Percentiles rank a stretch among this genome's conserved stretches.
These are phyloP conservation scores for Muscina levida DNA, from an alignment of 2,888 invertebrate genomes.

Conservation along the genomic window DNA sequence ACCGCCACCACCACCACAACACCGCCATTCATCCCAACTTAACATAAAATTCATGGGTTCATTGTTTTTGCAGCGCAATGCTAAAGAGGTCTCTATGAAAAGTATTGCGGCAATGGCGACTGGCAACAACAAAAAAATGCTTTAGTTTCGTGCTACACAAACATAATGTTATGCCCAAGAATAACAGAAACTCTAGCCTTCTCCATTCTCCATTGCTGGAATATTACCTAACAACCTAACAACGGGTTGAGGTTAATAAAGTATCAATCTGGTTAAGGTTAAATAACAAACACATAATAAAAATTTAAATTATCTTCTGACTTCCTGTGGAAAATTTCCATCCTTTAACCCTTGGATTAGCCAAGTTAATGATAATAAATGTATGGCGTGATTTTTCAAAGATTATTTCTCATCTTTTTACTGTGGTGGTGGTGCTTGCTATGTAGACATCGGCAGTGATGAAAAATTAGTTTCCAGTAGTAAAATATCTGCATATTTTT, in stretches of 20 bases:
- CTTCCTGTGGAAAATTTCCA: neutral
- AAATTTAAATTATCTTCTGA: constrained; percentile 54
- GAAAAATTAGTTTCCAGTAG: constrained; percentile 2
- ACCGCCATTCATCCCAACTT: neutral
- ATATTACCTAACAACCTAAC: neutral
- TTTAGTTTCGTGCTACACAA: constrained; percentile 20
- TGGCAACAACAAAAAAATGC: constrained; percentile 13
- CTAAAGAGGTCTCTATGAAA: neutral
- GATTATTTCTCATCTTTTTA: constrained; percentile 9
- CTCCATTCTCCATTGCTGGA: neutral
- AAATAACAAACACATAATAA: constrained; percentile 64
- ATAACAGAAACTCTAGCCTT: no score
- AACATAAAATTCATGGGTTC: constrained; percentile 27
- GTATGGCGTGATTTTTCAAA: constrained; percentile 28
- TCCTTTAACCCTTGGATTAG: constrained; percentile 37
- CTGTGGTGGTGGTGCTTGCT: neutral
- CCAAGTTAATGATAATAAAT: constrained; percentile 60
- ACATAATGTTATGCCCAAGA: constrained; percentile 4
- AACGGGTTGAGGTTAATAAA: constrained; percentile 59
- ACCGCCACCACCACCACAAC: no score
- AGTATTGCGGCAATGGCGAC: neutral
- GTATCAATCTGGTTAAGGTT: constrained; percentile 58
- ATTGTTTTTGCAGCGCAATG: constrained; percentile 1
- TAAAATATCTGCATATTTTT: constrained; percentile 6
- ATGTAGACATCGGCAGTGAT: no score